Conservation (phyloP, 2,888 invertebrate genomes). For the Dryomyza anilis region DNA sequence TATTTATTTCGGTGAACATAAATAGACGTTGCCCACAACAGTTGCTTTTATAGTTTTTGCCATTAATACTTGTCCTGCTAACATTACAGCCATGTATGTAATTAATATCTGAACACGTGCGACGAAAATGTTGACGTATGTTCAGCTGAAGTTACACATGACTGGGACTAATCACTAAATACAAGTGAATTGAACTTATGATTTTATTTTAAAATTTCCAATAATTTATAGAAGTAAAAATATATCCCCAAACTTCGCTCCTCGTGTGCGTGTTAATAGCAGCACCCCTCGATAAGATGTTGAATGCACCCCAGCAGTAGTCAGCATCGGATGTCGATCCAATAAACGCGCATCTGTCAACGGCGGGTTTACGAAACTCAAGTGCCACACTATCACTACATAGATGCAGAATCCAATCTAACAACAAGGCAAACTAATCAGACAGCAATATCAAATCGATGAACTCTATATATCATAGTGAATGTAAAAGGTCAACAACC, state of each 20-base stretch:
- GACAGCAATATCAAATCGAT: slow-evolving; percentile 10
- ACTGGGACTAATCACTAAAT: slow-evolving; percentile 11
- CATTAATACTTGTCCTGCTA: no score
- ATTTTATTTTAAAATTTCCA: slow-evolving; percentile 6
- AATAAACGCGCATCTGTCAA: slow-evolving; percentile 23
- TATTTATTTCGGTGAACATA: no score
- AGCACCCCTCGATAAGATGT: no score
- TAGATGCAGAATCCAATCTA: no score
- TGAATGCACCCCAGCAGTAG: background rate
- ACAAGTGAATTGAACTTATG: background rate
- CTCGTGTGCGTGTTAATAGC: background rate
- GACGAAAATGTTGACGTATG: background rate
- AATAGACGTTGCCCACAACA: no score
- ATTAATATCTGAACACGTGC: slow-evolving; percentile 6
- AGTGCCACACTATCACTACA: slow-evolving; percentile 20
- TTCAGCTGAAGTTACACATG: slow-evolving; percentile 9
- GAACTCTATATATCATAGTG: slow-evolving; percentile 21
- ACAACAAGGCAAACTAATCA: slow-evolving; percentile 18
- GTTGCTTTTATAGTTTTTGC: no score
- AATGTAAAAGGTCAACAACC: slow-evolving; percentile 28
- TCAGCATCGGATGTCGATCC: background rate
- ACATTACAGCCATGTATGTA: background rate
- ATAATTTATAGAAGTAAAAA: slow-evolving; percentile 2
- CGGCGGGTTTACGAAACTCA: slow-evolving; percentile 23
- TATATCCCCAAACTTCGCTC: background rate